Evolutionary conservation across 1,140 invertebrate genomes (phyloP), one percentile per base, ranked within the genome.

Genomic region (Bombus consobrinus): DNA sequence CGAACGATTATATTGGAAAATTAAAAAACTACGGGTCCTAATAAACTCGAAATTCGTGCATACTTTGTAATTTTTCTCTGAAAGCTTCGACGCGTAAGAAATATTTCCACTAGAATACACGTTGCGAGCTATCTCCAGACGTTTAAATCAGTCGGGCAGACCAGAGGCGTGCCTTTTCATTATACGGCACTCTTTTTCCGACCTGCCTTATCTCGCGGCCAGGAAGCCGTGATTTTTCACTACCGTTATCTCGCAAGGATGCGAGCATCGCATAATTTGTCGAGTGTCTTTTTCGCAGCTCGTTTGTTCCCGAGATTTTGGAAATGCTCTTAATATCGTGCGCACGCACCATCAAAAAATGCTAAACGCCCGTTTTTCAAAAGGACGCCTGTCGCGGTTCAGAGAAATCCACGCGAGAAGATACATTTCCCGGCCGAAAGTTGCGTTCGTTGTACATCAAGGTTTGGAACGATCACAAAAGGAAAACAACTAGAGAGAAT

Each of bases 211-310:
- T 86, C 85, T 82, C 85, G 32, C 66, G 47, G 22, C 5, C 47
- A 64, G 84, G 71, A 72, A 82, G 47, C 81, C 66, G 76, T 64
- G 72, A 87, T 87, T 88, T 88, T 88, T 87, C 72, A 81, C 72
- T 53, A 76, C 87, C 59, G 64, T 89, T 89, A 84, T 85, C 86
- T 22, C 81, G 71, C 68, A 34, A 37, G 73, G 28, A 75, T 32
- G 66, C 85, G 73, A 43, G 64, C 53, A 53, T 86, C 81, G 74
- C 74, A 62, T 88, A 87, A 88, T 86, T 53, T 53, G 47, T 22
- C 47, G 47, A 53, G 47, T 22, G 47, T 53, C 47, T 53, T 53
- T 53, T 53, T 53, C 47, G 1, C 47, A 18, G 47, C 47, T 53
- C 47, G 47, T 53, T 22, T 22, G 47, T 53, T 53, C 47, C 22